Evolutionary conservation across 2,113 vertebrate genomes (phyloP), one percentile per base, ranked within the genome.

Genomic region (Scalopus aquaticus): DNA sequence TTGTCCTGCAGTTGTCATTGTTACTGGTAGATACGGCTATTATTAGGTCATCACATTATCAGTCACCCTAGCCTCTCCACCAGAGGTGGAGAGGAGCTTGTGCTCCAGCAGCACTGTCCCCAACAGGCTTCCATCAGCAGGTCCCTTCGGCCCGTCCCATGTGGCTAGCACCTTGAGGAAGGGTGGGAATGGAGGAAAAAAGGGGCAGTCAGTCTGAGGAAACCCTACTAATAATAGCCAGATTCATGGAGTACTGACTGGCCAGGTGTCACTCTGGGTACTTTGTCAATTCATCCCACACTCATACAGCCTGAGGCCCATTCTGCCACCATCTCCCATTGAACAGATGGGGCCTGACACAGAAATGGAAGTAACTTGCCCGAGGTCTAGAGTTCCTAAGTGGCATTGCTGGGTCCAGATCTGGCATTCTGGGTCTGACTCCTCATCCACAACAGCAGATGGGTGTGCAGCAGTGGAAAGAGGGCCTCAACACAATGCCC

Each of bases 371-470:
- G 60, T 65, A 10, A 56, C 26, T 72, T 2, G 37, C 37, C 37
- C 1, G 0, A 24, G 17, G 65, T 49, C 49, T 32, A 1, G 30
- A 87, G 76, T 15, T 17, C 19, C 39, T 20, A 9, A n/a, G 42
- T 8, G 26, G 30, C 73, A 6, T 73, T 3, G 0, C 30, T 32
- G 42, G 17, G 12, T 11, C 67, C 16, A 56, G 54, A 35, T 15
- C 24, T 0, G 0, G 49, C 9, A 26, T 15, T 56, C 76, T n/a
- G 64, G 2, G 5, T 8, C 4, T 9, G 22, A 7, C 8, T 11
- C 62, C 60, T 56, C 12, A 22, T 58, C 62, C 10, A 0, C 0
- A 10, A 39, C 24, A 78, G 32, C 69, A 56, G 16, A 9, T 7
- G 32, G 60, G 7, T 32, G 1, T 7, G 49, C n/a, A 17, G 30